These are phyloP conservation scores for Laticauda laticaudata DNA, from an alignment of 2,113 vertebrate species.

Conservation along the genomic window DNA sequence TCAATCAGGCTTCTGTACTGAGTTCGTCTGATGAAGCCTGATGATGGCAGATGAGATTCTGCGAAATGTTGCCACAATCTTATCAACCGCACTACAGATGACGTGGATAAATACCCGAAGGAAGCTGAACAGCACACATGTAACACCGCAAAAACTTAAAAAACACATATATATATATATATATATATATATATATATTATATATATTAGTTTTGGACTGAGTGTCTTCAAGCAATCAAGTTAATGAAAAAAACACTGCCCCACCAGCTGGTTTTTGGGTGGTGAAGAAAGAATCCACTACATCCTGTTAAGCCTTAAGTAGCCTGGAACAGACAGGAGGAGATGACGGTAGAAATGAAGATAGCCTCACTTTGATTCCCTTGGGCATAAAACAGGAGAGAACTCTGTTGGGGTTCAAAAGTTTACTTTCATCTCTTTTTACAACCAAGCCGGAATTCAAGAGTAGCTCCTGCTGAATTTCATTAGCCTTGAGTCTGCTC, in stretches of 20 bases:
- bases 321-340: too few species aligned
- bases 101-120: too few species aligned
- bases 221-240: not conserved
- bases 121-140: too few species aligned
- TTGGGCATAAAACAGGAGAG: not conserved
- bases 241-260: not conserved
- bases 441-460: not conserved
- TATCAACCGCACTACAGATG: too few species aligned
- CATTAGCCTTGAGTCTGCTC: not conserved
- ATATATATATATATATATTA: too few species aligned
- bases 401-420: not conserved
- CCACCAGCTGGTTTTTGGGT: not conserved
- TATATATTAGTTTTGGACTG: not conserved
- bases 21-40: too few species aligned
- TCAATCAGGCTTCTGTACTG: too few species aligned
- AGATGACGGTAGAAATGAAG: not conserved
- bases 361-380: not conserved
- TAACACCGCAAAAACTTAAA: too few species aligned
- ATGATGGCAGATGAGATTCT: too few species aligned
- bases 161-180: too few species aligned
- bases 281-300: not conserved
- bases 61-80: too few species aligned
- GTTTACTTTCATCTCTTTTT: not conserved
- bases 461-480: too few species aligned
- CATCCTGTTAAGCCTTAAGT: not conserved